phyloP scores from a whole-genome alignment of 2,888 invertebrate genomes.

The Tetragonula carbonaria region DNA sequence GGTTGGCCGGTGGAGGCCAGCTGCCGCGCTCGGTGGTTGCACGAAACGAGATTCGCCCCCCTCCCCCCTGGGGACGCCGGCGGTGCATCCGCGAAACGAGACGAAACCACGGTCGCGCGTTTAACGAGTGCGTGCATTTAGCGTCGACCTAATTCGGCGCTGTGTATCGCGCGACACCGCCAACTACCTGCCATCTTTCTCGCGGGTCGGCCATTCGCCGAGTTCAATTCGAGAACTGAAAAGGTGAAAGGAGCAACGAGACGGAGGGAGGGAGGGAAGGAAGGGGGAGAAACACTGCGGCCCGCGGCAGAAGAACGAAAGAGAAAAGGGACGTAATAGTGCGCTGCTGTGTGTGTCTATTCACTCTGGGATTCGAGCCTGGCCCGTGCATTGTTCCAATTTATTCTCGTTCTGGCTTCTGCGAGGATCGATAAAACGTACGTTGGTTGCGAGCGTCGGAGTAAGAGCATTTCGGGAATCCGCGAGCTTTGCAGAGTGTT shows the following conservation, averaged over 20 bases:
- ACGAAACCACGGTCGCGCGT: constrained; percentile 20
- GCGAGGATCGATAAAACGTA: background rate
- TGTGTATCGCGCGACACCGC: constrained; percentile 7
- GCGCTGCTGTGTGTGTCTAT: background rate
- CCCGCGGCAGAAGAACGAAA: too few relatives aligned
- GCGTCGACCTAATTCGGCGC: constrained; percentile 18
- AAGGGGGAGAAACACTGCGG: too few relatives aligned
- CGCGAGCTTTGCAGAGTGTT: background rate
- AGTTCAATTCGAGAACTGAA: too few relatives aligned
- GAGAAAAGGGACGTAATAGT: background rate
- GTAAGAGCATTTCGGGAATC: background rate
- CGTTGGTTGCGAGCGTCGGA: too few relatives aligned
- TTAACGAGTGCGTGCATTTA: constrained; percentile 47
- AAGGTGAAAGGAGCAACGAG: constrained; percentile 5
- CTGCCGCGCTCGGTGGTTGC: background rate
- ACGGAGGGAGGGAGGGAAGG: too few relatives aligned
- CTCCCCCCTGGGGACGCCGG: too few relatives aligned
- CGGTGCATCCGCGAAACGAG: constrained; percentile 17
- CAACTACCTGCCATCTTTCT: background rate
- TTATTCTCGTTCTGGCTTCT: background rate
- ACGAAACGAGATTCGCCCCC: background rate
- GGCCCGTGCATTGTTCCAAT: background rate
- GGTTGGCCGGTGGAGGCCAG: background rate
- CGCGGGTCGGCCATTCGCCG: background rate
- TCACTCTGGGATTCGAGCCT: too few relatives aligned